phyloP scores from a whole-genome alignment of 2,113 vertebrate genomes.

The Clarias macrocephalus region DNA sequence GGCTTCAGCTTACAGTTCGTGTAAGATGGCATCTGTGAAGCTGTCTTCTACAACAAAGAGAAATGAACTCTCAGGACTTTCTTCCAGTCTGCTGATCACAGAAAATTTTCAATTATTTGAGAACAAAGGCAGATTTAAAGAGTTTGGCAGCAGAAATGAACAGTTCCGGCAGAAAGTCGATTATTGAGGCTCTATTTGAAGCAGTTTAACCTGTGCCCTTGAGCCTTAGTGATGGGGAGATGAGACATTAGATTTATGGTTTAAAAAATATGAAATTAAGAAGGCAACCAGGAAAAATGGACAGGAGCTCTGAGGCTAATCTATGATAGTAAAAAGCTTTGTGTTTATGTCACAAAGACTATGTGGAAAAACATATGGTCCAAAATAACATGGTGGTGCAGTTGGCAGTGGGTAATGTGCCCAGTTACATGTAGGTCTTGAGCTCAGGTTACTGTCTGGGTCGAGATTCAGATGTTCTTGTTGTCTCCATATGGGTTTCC shows the following conservation, averaged over 20 bases:
- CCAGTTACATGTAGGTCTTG: not conserved
- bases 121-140: slow-evolving; percentile 34
- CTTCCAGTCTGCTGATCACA: slow-evolving; percentile 29
- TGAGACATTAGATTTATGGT: slow-evolving; percentile 4
- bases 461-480: not conserved
- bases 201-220: slow-evolving; percentile 34
- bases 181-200: slow-evolving; percentile 27
- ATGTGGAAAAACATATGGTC: not conserved
- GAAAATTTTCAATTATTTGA: slow-evolving; percentile 53
- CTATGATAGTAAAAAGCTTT: not conserved
- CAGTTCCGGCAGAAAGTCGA: not conserved
- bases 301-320: not conserved
- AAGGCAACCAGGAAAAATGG: not conserved
- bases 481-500: not conserved
- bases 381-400: not conserved
- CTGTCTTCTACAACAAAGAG: slow-evolving; percentile 4
- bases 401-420: not conserved
- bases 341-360: not conserved
- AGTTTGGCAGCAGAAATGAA: slow-evolving; percentile 17
- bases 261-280: not conserved
- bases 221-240: not conserved
- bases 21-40: slow-evolving; percentile 25
- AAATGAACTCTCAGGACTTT: slow-evolving; percentile 19
- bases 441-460: not conserved
- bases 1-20: slow-evolving; percentile 14